phyloP scores from a whole-genome alignment of 1,140 invertebrate species.

The Procambarus virginalis region DNA sequence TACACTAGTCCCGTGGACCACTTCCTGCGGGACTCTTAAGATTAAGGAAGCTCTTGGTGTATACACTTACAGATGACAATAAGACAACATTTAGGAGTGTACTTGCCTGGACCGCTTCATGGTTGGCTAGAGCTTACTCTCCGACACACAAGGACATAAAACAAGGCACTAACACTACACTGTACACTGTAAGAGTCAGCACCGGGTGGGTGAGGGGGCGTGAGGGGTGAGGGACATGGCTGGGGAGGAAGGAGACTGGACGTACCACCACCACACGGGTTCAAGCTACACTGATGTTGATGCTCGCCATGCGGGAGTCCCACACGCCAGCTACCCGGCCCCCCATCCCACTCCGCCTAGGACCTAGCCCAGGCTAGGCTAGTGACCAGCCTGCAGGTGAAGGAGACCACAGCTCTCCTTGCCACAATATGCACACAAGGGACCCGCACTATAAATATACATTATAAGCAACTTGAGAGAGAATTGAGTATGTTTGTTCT shows the following conservation, averaged over 20 bases:
- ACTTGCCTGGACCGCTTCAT: background rate
- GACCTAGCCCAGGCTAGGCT: no score
- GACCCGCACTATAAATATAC: no score
- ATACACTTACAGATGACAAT: no score
- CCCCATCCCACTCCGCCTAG: no score
- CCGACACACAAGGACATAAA: background rate
- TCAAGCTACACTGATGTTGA: conserved; percentile 1
- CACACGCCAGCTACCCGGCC: background rate
- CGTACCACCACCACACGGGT: background rate
- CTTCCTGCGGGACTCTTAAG: no score
- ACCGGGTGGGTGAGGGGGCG: background rate
- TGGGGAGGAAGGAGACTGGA: background rate
- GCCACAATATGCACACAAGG: no score
- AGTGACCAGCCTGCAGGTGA: background rate
- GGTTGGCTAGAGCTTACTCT: background rate
- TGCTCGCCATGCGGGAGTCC: background rate
- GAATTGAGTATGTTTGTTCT: no score
- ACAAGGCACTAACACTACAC: background rate
- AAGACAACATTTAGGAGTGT: background rate
- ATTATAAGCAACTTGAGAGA: no score
- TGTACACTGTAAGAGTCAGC: background rate
- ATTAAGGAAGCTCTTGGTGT: no score
- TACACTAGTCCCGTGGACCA: no score
- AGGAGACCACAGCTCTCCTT: no score
- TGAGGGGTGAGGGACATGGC: background rate